Base-by-base conservation (phyloP, 1,140 invertebrate species). In the Formica exsecta region DNA sequence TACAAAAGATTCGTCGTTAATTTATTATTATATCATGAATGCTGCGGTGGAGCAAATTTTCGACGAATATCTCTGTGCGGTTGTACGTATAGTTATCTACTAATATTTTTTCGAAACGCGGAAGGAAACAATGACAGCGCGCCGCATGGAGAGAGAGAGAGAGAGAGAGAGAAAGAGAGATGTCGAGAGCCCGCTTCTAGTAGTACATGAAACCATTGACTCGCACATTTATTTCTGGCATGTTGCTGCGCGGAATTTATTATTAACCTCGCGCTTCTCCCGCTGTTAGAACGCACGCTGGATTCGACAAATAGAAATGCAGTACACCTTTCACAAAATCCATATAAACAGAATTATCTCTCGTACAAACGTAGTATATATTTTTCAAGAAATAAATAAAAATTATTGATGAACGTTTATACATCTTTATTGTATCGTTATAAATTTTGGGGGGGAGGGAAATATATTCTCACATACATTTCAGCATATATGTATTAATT, bases 1-100 rank as follows among this genome's bases (percentile, higher is more conserved):
- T 25, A 91, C 80, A 91, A 91, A 91, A 91, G 90, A 91, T 91
- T 87, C 80, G 87, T 3, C 85, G 87, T 91, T 91, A 91, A 89
- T 91, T 91, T 91, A 91, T 91, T 89, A 66, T 91, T 91, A 61
- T 85, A 80, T 32, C 44, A 11, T 86, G 86, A 90, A 90, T 90
- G 86, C 66, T 61, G 38, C 19, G 38, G 41, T 9, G 41, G 22
- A 22, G 38, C 16, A 57, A 54, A 70, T 32, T 71, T 54, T 86
- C 25, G 11, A 70, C 19, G n/a, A 44, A 32, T 71, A 32, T 32
- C 38, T 38, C 38, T 38, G 19, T 13, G 48, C 4, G 25, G 41
- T 44, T 61, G 16, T 59, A 73, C 79, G 51, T 16, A 16, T 48
- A 74, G 51, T 13, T 48, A 83, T 83, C 4, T 32, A 29, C 36